Evolutionary conservation across 2,113 vertebrate species (phyloP).

Genomic region (Indri indri): DNA sequence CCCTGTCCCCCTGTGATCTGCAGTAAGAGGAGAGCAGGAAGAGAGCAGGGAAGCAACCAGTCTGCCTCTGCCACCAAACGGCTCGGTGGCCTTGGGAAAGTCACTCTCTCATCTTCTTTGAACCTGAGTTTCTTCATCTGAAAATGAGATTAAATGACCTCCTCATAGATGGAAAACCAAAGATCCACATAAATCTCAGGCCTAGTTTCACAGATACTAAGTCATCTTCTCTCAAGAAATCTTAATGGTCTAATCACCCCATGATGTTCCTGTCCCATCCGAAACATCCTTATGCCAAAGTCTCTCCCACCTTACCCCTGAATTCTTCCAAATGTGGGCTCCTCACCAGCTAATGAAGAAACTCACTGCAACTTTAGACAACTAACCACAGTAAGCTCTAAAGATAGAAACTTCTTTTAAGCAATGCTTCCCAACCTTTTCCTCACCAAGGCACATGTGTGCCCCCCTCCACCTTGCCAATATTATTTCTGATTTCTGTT

Average conservation of each 20-base stretch:
- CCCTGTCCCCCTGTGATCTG: too few relatives aligned
- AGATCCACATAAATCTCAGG: background rate
- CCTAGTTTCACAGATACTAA: background rate
- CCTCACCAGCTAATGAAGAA: background rate
- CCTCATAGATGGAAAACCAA: background rate
- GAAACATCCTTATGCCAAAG: background rate
- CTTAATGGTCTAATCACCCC: too few relatives aligned
- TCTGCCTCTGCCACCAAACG: background rate
- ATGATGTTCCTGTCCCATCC: accelerated
- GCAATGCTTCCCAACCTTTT: background rate
- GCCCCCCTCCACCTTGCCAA: too few relatives aligned
- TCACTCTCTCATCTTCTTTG: background rate
- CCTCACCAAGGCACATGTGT: background rate
- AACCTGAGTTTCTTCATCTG: background rate
- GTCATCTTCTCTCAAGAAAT: background rate
- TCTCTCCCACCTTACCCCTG: background rate
- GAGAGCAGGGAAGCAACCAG: background rate
- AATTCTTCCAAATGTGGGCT: background rate
- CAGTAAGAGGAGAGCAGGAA: background rate
- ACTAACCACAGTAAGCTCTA: background rate
- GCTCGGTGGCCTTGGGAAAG: background rate
- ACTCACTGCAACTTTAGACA: background rate
- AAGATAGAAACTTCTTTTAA: background rate
- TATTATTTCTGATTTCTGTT: background rate
- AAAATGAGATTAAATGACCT: background rate